Evolutionary conservation across 23 tunicate species (phyloP).

Genomic region (Clavelina lepadiformis): DNA sequence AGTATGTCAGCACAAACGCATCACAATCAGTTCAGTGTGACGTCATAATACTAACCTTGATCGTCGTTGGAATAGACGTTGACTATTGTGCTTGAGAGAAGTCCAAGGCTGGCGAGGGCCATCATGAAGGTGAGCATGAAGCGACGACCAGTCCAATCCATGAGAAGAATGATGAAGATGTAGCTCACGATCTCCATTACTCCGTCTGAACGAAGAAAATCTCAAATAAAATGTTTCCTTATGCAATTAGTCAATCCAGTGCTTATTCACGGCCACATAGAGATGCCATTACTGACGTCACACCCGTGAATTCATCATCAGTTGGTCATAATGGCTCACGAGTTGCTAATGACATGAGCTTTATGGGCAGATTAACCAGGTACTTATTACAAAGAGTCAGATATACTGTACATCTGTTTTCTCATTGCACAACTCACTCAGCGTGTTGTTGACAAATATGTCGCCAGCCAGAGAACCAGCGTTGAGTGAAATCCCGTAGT

Average conservation of each 20-base stretch:
- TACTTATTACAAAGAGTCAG: no score
- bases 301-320: no score
- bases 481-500: conserved; percentile 62
- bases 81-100: conserved; percentile 34
- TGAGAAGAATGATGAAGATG: conserved; percentile 32
- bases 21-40: no score
- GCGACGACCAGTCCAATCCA: conserved; percentile 63
- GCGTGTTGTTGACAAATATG: conserved; percentile 60
- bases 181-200: conserved; percentile 64
- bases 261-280: no score
- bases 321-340: no score
- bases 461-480: conserved; percentile 53
- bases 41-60: conserved; percentile 3
- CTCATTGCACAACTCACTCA: conserved; percentile 29
- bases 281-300: no score
- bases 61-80: conserved; percentile 32
- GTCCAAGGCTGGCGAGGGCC: conserved; percentile 20
- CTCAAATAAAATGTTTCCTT: no score
- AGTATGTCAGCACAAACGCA: no score
- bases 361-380: no score
- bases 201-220: conserved; percentile 41
- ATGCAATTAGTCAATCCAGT: no score
- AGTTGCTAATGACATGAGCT: no score
- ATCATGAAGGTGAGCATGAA: conserved; percentile 34
- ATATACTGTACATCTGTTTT: background rate